These are phyloP conservation scores for Prionailurus bengalensis DNA, from an alignment of 2,113 vertebrate genomes.

Conservation along the genomic window DNA sequence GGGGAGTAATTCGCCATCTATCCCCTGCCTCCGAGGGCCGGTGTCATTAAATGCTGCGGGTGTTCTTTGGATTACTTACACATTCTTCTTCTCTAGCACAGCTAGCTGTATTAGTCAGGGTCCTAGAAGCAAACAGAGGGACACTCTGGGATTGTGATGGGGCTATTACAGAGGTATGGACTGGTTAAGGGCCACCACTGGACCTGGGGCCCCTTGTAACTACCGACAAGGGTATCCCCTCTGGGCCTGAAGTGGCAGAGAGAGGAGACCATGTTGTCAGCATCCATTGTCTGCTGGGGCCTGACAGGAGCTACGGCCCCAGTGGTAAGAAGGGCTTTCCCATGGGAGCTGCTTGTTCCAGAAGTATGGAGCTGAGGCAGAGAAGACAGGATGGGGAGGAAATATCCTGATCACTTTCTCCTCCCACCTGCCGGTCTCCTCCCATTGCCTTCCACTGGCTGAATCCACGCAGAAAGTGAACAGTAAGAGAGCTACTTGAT, in stretches of 20 bases:
- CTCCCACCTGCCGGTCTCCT: not conserved
- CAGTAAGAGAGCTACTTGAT: not conserved
- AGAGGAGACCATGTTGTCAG: not conserved
- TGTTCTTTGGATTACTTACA: not conserved
- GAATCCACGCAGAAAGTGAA: not conserved
- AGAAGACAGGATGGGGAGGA: not conserved
- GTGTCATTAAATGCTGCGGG: not conserved
- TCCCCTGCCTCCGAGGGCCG: not conserved
- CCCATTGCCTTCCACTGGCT: not conserved
- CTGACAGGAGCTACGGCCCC: not conserved
- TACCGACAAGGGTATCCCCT: not conserved
- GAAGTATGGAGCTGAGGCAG: not conserved
- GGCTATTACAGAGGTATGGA: not conserved
- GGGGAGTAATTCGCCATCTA: not conserved
- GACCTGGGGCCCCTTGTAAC: not conserved
- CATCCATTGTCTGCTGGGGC: not conserved
- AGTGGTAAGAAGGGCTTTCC: not conserved
- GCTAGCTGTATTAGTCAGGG: not conserved
- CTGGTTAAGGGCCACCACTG: not conserved
- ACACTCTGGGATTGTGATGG: not conserved
- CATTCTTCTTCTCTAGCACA: not conserved
- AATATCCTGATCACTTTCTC: not conserved
- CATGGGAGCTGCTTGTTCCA: not conserved
- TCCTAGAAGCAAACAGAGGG: not conserved
- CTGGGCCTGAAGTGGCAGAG: not conserved